These are phyloP conservation scores for Drosophila pandora DNA, from an alignment of 1,140 invertebrate species.

Conservation along the genomic window DNA sequence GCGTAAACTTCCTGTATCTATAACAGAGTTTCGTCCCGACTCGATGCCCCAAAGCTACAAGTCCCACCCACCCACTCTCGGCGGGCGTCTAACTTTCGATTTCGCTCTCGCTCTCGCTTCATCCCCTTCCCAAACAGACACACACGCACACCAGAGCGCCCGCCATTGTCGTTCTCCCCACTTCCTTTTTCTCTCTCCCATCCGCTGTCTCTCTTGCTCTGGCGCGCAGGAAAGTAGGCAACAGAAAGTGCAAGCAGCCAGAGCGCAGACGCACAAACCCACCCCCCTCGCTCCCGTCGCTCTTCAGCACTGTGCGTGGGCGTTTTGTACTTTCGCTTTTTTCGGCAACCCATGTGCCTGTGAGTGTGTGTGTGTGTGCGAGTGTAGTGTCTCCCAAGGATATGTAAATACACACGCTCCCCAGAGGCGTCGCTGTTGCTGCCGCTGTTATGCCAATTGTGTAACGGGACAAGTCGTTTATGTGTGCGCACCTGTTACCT, in stretches of 20 bases:
- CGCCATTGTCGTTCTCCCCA: background rate
- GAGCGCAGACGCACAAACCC: conserved; percentile 65
- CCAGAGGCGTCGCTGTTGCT: conserved; percentile 36
- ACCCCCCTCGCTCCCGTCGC: conserved; percentile 6
- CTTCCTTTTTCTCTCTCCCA: background rate
- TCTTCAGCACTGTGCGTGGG: conserved; percentile 3
- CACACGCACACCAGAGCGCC: conserved; percentile 3
- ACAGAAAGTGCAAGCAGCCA: conserved; percentile 55
- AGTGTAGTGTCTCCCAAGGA: conserved; percentile 39
- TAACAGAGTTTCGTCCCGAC: conserved; percentile 56
- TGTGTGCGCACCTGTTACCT: conserved; percentile 65
- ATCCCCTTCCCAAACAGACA: conserved; percentile 3
- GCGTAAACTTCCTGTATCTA: conserved; percentile 64
- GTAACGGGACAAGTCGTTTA: conserved; percentile 59
- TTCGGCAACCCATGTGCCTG: conserved; percentile 2
- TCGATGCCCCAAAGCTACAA: conserved; percentile 58
- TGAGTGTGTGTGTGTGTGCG: background rate
- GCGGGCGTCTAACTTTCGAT: conserved; percentile 22
- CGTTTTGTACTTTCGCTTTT: conserved; percentile 58
- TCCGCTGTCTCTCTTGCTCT: background rate
- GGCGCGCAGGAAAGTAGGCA: conserved; percentile 68
- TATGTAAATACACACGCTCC: conserved; percentile 46
- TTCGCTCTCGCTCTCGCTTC: conserved; percentile 31
- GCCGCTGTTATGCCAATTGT: conserved; percentile 36
- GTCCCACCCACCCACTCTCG: conserved; percentile 28